A percentile compares a stretch with the other conserved stretches of the same genome.
phyloP scores from a whole-genome alignment of 2,888 invertebrate species.

The Drosophila diplacantha region DNA sequence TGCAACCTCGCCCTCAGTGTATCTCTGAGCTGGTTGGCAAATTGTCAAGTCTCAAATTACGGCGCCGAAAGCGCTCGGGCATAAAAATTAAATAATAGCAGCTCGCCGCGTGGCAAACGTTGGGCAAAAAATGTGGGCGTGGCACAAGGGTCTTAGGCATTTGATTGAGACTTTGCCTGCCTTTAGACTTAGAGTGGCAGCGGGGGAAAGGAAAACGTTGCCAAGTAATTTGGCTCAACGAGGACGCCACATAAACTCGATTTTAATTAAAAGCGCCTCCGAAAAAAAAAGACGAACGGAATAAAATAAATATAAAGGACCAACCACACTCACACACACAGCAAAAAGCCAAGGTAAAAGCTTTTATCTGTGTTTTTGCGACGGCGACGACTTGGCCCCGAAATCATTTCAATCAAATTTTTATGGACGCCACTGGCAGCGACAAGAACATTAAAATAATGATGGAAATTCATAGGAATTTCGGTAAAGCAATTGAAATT shows the following conservation, averaged over 20 bases:
- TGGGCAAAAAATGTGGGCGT: conserved; percentile 6
- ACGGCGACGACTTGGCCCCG: conserved; percentile 39
- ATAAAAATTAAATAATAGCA: conserved; percentile 63
- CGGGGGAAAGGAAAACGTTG: conserved; percentile 27
- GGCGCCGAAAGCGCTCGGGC: conserved; percentile 52
- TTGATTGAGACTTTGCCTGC: conserved; percentile 29
- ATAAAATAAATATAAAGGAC: conserved; percentile 48
- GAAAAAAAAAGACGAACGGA: conserved; percentile 16
- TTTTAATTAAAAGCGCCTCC: conserved; percentile 58
- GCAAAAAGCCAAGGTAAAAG: conserved; percentile 17
- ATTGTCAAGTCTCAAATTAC: conserved; percentile 56
- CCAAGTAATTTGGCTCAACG: conserved; percentile 52
- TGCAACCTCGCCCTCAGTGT: too few relatives aligned
- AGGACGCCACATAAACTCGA: conserved; percentile 44
- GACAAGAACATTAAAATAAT: conserved; percentile 50
- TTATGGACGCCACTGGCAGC: conserved; percentile 52
- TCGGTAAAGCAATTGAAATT: conserved; percentile 60
- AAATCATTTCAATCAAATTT: conserved; percentile 60
- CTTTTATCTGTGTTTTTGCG: conserved; percentile 24
- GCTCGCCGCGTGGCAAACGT: conserved; percentile 28
- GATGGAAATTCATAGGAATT: conserved; percentile 68
- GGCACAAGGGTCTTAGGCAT: conserved; percentile 32
- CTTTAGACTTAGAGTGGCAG: not conserved
- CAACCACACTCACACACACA: conserved; percentile 8
- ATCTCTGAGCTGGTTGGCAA: conserved; percentile 27